Evolutionary conservation across 2,113 vertebrate species (phyloP).

Genomic region (Lepus timidus): DNA sequence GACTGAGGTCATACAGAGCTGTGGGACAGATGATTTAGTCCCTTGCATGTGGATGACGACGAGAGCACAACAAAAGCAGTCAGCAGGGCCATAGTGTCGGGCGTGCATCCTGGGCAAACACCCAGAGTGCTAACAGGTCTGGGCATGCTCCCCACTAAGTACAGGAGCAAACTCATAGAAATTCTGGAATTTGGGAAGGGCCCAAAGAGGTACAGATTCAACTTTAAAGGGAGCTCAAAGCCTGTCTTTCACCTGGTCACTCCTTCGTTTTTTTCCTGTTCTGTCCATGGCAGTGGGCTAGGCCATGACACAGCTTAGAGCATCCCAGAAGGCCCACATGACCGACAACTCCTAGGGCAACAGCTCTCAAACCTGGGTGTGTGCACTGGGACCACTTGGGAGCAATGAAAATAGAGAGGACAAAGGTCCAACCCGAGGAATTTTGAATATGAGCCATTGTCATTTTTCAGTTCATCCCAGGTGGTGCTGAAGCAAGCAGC

Average conservation of each 20-base stretch:
- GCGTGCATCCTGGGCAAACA: fast-evolving
- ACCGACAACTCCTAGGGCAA: neutral
- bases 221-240: neutral
- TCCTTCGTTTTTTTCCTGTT: neutral
- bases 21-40: neutral
- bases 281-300: fast-evolving
- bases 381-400: neutral
- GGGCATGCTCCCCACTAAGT: neutral
- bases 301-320: no score
- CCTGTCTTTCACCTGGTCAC: fast-evolving
- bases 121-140: neutral
- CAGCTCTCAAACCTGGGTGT: neutral
- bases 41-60: no score
- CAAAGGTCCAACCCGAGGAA: neutral
- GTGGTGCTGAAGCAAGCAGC: neutral
- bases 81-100: neutral
- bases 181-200: neutral
- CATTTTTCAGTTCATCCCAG: neutral
- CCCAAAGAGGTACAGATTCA: neutral
- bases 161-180: neutral
- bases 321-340: neutral
- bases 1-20: neutral
- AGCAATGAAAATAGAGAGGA: neutral
- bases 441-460: neutral
- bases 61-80: neutral